Conservation (phyloP, 2,113 vertebrate species). For the Genyomyrus donnyi region DNA sequence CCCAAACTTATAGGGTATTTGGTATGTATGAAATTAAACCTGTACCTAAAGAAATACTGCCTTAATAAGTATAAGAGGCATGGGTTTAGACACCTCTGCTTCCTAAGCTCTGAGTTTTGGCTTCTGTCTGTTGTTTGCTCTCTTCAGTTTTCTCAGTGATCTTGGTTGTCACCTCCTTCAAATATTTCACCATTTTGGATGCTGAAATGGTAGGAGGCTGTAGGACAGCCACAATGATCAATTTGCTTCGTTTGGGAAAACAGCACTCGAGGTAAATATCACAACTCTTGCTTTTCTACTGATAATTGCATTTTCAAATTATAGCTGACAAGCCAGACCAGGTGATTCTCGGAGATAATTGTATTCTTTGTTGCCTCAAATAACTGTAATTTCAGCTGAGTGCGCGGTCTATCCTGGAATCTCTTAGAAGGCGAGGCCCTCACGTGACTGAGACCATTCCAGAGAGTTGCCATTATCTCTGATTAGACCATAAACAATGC, state of each 20-base stretch:
- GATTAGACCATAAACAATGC: background rate
- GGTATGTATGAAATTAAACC: background rate
- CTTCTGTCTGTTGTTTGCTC: background rate
- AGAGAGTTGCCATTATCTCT: background rate
- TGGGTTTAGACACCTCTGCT: background rate
- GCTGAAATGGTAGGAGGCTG: background rate
- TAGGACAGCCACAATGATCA: background rate
- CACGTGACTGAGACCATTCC: background rate
- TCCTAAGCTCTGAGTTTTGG: background rate
- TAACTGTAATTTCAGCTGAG: constrained; percentile 36
- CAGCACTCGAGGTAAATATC: constrained; percentile 5
- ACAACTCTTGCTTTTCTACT: constrained; percentile 6
- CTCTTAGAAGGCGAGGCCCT: background rate
- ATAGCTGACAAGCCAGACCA: background rate
- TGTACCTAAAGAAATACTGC: background rate
- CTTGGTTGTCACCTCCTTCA: background rate
- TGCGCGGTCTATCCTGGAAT: constrained; percentile 11
- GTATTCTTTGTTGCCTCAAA: constrained; percentile 26
- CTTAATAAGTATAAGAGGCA: background rate
- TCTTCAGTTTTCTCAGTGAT: background rate
- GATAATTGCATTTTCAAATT: constrained; percentile 26
- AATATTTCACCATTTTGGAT: background rate
- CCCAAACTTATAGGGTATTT: background rate
- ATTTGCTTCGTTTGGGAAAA: background rate
- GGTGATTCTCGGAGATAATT: constrained; percentile 27